Conservation (phyloP, 2,888 invertebrate species). For the Zeuzera pyrina region DNA sequence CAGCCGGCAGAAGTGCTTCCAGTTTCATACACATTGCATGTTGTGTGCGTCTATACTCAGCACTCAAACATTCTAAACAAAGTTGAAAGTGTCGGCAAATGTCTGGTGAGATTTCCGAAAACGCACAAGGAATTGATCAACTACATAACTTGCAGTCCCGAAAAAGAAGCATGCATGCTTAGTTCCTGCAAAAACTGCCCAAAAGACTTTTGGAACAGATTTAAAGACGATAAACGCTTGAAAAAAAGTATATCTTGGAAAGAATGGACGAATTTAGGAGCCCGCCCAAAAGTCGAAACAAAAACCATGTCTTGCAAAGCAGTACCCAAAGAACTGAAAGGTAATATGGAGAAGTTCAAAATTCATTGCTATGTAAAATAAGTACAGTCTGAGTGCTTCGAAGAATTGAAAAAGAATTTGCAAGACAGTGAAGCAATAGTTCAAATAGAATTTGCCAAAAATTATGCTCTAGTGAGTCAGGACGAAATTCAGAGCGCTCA, state of each 20-base stretch:
- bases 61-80: constrained; percentile 6
- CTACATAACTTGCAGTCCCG: constrained; percentile 1
- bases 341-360: neutral
- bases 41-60: too few relatives aligned
- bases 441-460: neutral
- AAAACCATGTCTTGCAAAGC: constrained; percentile 2
- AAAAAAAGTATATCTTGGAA: constrained; percentile 1
- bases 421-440: neutral
- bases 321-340: constrained; percentile 1
- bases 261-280: neutral
- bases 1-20: constrained; percentile 5
- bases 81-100: constrained; percentile 4
- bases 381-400: neutral
- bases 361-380: constrained; percentile 1
- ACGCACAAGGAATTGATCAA: constrained; percentile 5
- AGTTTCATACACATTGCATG: too few relatives aligned
- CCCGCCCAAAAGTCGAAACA: neutral
- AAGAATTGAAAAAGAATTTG: neutral
- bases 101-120: constrained; percentile 7
- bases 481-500: constrained; percentile 10
- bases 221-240: neutral
- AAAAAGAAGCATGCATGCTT: neutral
- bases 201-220: neutral
- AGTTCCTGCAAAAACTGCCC: constrained; percentile 1
- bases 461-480: neutral